Percentiles rank a stretch among this genome's conserved stretches.
These are phyloP conservation scores for Cremastobaeus sp. DNA, from an alignment of 2,888 invertebrate species.

Conservation along the genomic window DNA sequence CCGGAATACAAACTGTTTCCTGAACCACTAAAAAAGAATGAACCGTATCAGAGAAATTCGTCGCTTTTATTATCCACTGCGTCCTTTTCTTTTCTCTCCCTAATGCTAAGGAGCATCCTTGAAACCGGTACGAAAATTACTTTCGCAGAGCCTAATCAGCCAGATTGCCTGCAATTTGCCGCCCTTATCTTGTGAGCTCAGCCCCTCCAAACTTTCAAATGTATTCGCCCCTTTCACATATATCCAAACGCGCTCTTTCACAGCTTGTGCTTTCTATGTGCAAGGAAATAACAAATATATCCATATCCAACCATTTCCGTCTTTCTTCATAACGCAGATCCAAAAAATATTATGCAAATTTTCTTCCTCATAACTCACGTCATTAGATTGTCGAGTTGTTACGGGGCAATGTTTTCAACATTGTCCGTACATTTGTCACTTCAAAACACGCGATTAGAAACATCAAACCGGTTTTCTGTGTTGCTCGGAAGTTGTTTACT, in stretches of 20 bases:
- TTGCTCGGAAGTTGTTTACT: too few relatives aligned
- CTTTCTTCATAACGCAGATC: too few relatives aligned
- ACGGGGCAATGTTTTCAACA: too few relatives aligned
- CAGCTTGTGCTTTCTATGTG: slow-evolving; percentile 6
- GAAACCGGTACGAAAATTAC: slow-evolving; percentile 67
- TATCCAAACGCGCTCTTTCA: too few relatives aligned
- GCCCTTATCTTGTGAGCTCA: slow-evolving; percentile 69
- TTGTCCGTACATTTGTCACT: too few relatives aligned
- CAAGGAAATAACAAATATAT: slow-evolving; percentile 35
- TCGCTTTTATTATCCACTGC: slow-evolving; percentile 38
- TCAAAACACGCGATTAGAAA: too few relatives aligned
- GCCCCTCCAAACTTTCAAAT: slow-evolving; percentile 47
- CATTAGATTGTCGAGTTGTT: too few relatives aligned
- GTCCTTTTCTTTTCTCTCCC: slow-evolving; percentile 23
- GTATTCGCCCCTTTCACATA: slow-evolving; percentile 60
- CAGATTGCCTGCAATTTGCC: slow-evolving; percentile 75
- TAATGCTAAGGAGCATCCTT: slow-evolving; percentile 44
- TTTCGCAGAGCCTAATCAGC: slow-evolving; percentile 74
- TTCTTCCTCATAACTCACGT: too few relatives aligned
- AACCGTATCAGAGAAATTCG: slow-evolving; percentile 38
- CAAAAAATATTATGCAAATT: too few relatives aligned
- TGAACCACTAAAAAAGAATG: slow-evolving; percentile 27
- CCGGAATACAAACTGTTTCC: slow-evolving; percentile 24
- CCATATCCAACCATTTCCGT: slow-evolving; percentile 27
- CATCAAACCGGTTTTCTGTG: too few relatives aligned